These are phyloP conservation scores for Anas capensis DNA, from an alignment of 2,797 vertebrate genomes.

Conservation along the genomic window DNA sequence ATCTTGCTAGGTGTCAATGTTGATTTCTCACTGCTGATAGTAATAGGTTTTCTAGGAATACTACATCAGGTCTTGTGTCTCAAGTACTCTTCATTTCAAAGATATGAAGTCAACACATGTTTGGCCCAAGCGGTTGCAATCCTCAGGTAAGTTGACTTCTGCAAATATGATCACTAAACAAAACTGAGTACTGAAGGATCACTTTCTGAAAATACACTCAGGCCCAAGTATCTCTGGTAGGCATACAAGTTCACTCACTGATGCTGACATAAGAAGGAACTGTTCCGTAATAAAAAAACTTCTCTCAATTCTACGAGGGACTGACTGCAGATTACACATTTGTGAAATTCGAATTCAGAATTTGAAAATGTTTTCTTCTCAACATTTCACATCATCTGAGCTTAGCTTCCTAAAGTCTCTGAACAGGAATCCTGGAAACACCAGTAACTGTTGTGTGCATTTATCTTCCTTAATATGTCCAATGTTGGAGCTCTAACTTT, in stretches of 20 bases:
- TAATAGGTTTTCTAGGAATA: not conserved
- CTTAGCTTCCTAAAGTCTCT: not conserved
- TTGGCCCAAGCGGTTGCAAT: not conserved
- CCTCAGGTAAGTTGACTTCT: not conserved
- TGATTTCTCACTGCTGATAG: not conserved
- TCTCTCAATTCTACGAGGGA: not conserved
- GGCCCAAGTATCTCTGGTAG: not conserved
- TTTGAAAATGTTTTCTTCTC: not conserved
- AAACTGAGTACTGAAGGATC: not conserved
- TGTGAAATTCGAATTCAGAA: not conserved
- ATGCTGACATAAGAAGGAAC: not conserved
- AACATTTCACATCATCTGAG: not conserved
- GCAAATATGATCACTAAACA: not conserved
- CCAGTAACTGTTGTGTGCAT: not conserved
- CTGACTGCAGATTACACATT: not conserved
- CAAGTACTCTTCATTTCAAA: not conserved
- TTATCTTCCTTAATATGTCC: not conserved
- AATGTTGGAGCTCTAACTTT: not conserved
- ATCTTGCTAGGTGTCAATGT: not conserved
- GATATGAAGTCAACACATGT: not conserved
- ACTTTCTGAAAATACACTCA: not conserved
- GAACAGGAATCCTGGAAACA: not conserved
- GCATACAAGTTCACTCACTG: not conserved
- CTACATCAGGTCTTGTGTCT: not conserved
- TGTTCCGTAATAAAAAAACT: not conserved